phyloP scores from a whole-genome alignment of 2,888 invertebrate species.

The Pristionchus exspectatus region DNA sequence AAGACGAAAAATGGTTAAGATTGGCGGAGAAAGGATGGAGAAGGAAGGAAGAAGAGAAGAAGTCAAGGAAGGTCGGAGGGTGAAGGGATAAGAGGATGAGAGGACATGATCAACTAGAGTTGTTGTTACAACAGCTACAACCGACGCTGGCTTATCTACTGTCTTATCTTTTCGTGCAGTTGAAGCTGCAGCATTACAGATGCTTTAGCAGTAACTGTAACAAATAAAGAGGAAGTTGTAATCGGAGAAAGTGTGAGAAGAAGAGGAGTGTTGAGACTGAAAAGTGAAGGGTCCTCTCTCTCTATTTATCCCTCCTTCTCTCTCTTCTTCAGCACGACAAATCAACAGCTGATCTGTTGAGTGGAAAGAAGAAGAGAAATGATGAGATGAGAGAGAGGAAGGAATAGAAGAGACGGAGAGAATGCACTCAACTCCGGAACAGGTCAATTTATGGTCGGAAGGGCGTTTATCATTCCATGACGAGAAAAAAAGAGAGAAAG shows the following conservation, averaged over 20 bases:
- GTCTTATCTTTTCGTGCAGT: background rate
- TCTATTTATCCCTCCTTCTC: constrained; percentile 7
- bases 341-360: constrained; percentile 45
- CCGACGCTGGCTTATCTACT: too few species aligned
- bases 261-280: constrained; percentile 1
- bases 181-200: background rate
- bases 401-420: background rate
- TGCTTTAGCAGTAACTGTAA: background rate
- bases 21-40: background rate
- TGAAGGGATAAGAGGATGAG: background rate
- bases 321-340: constrained; percentile 13
- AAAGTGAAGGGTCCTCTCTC: constrained; percentile 13
- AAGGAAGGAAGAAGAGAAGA: background rate
- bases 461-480: constrained; percentile 27
- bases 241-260: constrained; percentile 7
- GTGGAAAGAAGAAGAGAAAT: constrained; percentile 40
- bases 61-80: background rate
- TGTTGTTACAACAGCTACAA: too few species aligned
- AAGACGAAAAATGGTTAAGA: constrained; percentile 13
- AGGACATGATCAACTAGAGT: background rate
- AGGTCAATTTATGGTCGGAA: constrained; percentile 24
- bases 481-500: background rate
- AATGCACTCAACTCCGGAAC: background rate
- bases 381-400: constrained; percentile 3
- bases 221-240: background rate